Conservation (phyloP, 2,888 invertebrate species). For the Orthonevra nobilis region DNA sequence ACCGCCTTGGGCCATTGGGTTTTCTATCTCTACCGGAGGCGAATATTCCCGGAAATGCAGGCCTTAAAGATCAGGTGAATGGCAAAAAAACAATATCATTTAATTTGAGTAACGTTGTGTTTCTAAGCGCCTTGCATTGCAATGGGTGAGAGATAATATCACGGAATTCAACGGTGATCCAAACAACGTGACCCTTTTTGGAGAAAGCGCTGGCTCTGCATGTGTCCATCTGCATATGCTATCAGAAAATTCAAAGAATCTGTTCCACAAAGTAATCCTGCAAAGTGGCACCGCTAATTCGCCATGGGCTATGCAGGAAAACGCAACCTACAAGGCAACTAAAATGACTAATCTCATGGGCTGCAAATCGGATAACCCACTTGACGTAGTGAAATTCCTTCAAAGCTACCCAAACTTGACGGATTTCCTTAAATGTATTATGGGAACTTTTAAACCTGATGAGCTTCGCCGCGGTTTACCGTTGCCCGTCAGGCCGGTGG, state of each 20-base stretch:
- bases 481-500: constrained; percentile 63
- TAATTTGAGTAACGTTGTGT: not conserved
- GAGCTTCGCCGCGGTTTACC: constrained; percentile 44
- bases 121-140: constrained; percentile 77
- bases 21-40: constrained; percentile 71
- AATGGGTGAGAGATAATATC: constrained; percentile 78
- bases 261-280: constrained; percentile 71
- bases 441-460: too few relatives aligned
- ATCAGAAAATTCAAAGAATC: constrained; percentile 67
- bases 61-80: constrained; percentile 72
- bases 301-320: constrained; percentile 62
- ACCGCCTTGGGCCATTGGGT: constrained; percentile 72
- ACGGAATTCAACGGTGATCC: constrained; percentile 79
- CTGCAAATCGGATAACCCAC: constrained; percentile 50
- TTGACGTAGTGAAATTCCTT: constrained; percentile 64
- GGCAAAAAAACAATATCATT: too few relatives aligned
- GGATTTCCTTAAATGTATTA: constrained; percentile 52
- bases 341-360: constrained; percentile 69
- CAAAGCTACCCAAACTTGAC: constrained; percentile 42
- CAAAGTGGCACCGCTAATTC: constrained; percentile 70
- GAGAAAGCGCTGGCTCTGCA: constrained; percentile 72
- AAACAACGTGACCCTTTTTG: constrained; percentile 71
- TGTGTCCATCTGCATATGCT: constrained; percentile 70
- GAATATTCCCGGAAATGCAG: constrained; percentile 72
- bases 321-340: constrained; percentile 51